Base-by-base conservation (phyloP, 2,113 vertebrate species). In the Seriola aureovittata region DNA sequence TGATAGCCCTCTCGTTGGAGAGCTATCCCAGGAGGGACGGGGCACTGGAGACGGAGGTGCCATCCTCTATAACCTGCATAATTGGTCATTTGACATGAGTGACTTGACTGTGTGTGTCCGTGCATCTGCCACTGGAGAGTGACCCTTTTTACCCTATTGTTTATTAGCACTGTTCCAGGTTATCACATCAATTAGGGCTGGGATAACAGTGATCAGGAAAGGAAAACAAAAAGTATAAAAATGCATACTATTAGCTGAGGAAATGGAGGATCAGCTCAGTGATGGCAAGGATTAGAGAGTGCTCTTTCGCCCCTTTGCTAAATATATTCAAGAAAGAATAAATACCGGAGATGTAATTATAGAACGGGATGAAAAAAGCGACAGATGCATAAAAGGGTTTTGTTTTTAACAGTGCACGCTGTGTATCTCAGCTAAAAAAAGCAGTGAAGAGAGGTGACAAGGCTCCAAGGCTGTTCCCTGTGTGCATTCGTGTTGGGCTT, bases 11-110 rank as follows among this genome's bases (percentile, higher is more conserved):
- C 92, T 90, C 71, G 74, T 91, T 90, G 91, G 91, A 91, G 89
- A 86, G 90, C 77, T 77, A 74, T 94, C 94, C 94, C 95, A 91
- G 67, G 93, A 93, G 95, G 93, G 82, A 73, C 54, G 46, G 90
- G 84, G 87, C 93, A 88, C 88, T 80, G 89, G 93, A 93, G 94
- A 92, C 90, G 52, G 77, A 90, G 88, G 91, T 94, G 94, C 93
- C 94, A 94, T 93, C 94, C 88, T 90, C 93, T 78, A 94, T 95
- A 94, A 91, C 86, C 89, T 88, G 90, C 80, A 90, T 95, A 95
- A 96, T 95, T 95, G 94, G 85, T 94, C 93, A 91, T 92, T 93
- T 95, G 94, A 95, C 95, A 94, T 92, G 91, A 94, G 81, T 75
- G 91, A 93, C 93, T 94, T 86, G 90, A 90, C 89, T 93, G 87